Percentiles rank a stretch among this genome's conserved stretches.
Conservation (phyloP, 2,113 vertebrate genomes). For the Drymodes brunneopygia region DNA sequence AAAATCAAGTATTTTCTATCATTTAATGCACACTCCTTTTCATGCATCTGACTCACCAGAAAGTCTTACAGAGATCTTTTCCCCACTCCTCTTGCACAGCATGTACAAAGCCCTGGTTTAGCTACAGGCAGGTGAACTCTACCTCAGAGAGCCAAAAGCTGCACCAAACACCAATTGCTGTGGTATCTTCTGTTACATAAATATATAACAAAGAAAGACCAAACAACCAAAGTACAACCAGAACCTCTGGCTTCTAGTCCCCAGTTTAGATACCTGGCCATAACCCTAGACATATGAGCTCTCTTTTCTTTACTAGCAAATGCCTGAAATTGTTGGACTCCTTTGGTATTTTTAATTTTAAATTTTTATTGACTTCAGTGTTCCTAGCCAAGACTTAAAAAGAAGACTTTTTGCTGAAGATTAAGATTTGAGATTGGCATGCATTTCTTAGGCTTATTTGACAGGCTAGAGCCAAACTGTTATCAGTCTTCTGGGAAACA, state of each 20-base stretch:
- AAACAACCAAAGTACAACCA: background rate
- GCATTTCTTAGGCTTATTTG: background rate
- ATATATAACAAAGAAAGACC: background rate
- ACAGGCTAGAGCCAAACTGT: background rate
- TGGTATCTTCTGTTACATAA: background rate
- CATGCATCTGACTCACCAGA: background rate
- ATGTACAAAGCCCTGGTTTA: background rate
- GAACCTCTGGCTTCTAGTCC: background rate
- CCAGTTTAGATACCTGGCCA: background rate
- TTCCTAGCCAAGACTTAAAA: background rate
- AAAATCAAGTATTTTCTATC: background rate
- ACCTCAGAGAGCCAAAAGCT: background rate
- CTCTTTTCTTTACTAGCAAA: background rate
- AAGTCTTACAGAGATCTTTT: background rate
- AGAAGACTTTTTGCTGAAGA: background rate
- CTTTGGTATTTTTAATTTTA: background rate
- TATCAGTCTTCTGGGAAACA: background rate
- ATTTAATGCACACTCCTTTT: background rate
- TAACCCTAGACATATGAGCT: background rate
- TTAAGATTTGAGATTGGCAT: background rate
- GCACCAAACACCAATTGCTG: background rate
- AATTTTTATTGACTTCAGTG: background rate
- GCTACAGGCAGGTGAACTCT: background rate
- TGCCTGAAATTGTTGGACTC: background rate
- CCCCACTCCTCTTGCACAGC: background rate